These are phyloP conservation scores for Poecilus cupreus DNA, from an alignment of 2,888 invertebrate species.

Conservation along the genomic window DNA sequence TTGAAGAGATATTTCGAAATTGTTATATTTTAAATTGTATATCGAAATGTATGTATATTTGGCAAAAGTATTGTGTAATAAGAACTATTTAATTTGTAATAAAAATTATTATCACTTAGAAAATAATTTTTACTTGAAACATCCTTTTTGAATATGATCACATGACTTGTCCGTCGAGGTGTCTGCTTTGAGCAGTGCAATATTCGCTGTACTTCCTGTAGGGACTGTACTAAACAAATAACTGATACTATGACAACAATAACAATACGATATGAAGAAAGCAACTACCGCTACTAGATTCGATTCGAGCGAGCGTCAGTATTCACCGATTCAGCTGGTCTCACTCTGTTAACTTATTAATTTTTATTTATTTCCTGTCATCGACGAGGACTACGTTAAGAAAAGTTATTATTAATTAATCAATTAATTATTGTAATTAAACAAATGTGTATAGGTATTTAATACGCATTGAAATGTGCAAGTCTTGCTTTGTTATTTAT, in stretches of 20 bases:
- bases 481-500: conserved; percentile 64
- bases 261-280: neutral
- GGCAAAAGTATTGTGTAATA: neutral
- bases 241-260: conserved; percentile 12
- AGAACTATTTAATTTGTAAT: neutral
- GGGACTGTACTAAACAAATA: conserved; percentile 41
- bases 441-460: conserved; percentile 69
- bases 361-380: conserved; percentile 68
- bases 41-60: too few species aligned
- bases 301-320: neutral
- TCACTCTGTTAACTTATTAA: conserved; percentile 63
- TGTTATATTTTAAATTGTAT: too few species aligned
- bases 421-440: conserved; percentile 68
- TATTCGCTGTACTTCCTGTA: conserved; percentile 39
- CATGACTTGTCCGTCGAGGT: neutral
- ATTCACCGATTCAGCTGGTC: conserved; percentile 21
- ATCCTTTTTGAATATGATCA: neutral
- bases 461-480: conserved; percentile 64
- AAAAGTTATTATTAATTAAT: conserved; percentile 62
- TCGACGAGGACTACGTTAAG: conserved; percentile 46
- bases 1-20: too few species aligned
- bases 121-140: neutral
- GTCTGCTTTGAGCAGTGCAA: conserved; percentile 40
- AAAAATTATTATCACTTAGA: neutral
- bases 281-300: neutral